Evolutionary conservation across 2,797 vertebrate genomes (phyloP).

Genomic region (Lithobates pipiens): DNA sequence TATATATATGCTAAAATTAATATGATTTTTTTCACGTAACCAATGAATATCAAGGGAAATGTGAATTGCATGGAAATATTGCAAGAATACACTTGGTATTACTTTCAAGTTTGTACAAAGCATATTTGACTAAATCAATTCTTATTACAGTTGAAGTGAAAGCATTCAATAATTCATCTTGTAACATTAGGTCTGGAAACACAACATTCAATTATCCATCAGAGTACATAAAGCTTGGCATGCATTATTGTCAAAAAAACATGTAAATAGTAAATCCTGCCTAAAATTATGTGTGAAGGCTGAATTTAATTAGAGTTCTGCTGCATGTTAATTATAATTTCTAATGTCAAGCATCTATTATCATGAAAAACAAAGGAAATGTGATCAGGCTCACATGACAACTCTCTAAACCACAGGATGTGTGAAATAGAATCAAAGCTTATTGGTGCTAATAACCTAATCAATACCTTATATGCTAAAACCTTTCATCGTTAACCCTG

Average conservation of each 20-base stretch:
- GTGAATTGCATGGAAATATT: conserved; percentile 1
- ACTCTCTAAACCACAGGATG: conserved; percentile 1
- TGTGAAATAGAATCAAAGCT: background rate
- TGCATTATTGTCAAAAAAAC: conserved; percentile 31
- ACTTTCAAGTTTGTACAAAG: conserved; percentile 10
- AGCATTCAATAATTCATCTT: conserved; percentile 43
- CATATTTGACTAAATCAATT: conserved; percentile 44
- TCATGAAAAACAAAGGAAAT: conserved; percentile 15
- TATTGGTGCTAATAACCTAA: background rate
- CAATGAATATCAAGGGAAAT: background rate
- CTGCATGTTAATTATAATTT: background rate
- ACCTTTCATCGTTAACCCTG: background rate
- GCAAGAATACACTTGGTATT: conserved; percentile 5
- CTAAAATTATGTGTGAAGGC: conserved; percentile 22
- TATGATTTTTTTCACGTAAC: background rate
- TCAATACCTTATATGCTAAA: background rate
- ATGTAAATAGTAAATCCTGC: conserved; percentile 27
- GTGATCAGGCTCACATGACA: background rate
- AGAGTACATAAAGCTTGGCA: conserved; percentile 46
- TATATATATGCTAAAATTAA: no score
- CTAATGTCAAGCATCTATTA: background rate
- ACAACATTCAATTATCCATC: conserved; percentile 49
- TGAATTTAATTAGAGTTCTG: conserved; percentile 16
- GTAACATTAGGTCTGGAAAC: conserved; percentile 36
- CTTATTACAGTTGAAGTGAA: conserved; percentile 45